Evolutionary conservation across 2,113 vertebrate genomes (phyloP).

Genomic region (Trichomycterus rosablanca): DNA sequence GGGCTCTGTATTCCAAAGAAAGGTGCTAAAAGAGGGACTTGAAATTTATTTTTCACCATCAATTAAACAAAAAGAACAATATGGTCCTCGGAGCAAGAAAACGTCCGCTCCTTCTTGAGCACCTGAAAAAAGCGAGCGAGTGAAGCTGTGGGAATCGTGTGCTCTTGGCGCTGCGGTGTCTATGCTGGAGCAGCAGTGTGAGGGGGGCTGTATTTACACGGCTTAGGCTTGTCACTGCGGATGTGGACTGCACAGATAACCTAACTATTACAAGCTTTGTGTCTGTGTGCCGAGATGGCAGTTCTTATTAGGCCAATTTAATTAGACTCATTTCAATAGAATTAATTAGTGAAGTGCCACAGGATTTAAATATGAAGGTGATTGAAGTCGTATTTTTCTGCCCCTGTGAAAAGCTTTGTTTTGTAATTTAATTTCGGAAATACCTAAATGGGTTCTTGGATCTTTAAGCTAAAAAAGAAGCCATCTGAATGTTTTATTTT

Average conservation of each 20-base stretch:
- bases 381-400: constrained; percentile 53
- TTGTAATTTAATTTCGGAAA: constrained; percentile 56
- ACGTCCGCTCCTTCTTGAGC: constrained; percentile 29
- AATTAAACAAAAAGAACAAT: constrained; percentile 49
- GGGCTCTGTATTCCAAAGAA: constrained; percentile 46
- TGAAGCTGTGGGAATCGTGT: constrained; percentile 38
- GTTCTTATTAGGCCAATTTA: constrained; percentile 64
- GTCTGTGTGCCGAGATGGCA: constrained; percentile 47
- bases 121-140: constrained; percentile 30
- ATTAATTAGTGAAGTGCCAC: constrained; percentile 61
- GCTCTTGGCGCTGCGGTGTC: constrained; percentile 17
- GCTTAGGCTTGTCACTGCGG: constrained; percentile 48
- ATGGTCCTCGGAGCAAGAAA: constrained; percentile 37
- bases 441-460: constrained; percentile 53
- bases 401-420: constrained; percentile 56
- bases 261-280: constrained; percentile 52
- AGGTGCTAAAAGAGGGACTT: constrained; percentile 51
- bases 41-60: constrained; percentile 44
- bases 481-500: constrained; percentile 24
- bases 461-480: constrained; percentile 31
- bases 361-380: constrained; percentile 55
- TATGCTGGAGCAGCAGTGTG: constrained; percentile 36
- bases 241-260: constrained; percentile 52
- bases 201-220: constrained; percentile 48
- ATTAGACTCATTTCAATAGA: constrained; percentile 64